Percentiles rank a stretch among this genome's conserved stretches.
These are phyloP conservation scores for Chaetura pelagica DNA, from an alignment of 2,113 vertebrate species.

Conservation along the genomic window DNA sequence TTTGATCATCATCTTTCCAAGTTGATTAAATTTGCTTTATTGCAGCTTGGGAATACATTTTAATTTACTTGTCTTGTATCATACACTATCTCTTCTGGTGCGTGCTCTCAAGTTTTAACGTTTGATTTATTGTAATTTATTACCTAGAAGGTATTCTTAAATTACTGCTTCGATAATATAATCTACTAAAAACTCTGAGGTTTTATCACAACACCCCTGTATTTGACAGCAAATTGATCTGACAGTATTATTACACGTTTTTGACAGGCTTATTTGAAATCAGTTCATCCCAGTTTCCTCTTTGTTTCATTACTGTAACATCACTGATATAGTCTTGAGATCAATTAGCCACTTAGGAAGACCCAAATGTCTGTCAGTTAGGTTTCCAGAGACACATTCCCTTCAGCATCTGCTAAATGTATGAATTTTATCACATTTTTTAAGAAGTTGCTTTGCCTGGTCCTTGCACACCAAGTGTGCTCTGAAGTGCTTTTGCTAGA, in stretches of 20 bases:
- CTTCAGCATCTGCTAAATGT: neutral
- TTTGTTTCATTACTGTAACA: conserved; percentile 51
- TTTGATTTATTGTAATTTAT: conserved; percentile 68
- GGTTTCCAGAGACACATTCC: neutral
- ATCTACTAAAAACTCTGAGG: conserved; percentile 50
- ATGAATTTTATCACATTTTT: neutral
- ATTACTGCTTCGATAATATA: conserved; percentile 55
- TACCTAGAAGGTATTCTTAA: conserved; percentile 47
- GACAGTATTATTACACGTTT: conserved; percentile 69
- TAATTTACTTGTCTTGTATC: neutral
- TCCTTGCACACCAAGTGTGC: neutral
- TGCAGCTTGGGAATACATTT: neutral
- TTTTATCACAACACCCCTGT: conserved; percentile 51
- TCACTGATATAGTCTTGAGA: conserved; percentile 32
- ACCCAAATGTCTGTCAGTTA: conserved; percentile 5
- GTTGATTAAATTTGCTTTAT: neutral
- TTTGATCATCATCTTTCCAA: conserved; percentile 34
- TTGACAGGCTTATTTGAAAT: conserved; percentile 66
- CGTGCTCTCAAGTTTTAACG: neutral
- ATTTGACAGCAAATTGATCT: conserved; percentile 68
- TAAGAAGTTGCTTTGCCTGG: neutral
- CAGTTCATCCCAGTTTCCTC: conserved; percentile 32
- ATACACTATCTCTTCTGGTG: neutral
- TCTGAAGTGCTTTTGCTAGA: neutral
- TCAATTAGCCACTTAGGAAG: conserved; percentile 60